phyloP scores from a whole-genome alignment of 2,888 invertebrate species.

The Eristalis tenax region DNA sequence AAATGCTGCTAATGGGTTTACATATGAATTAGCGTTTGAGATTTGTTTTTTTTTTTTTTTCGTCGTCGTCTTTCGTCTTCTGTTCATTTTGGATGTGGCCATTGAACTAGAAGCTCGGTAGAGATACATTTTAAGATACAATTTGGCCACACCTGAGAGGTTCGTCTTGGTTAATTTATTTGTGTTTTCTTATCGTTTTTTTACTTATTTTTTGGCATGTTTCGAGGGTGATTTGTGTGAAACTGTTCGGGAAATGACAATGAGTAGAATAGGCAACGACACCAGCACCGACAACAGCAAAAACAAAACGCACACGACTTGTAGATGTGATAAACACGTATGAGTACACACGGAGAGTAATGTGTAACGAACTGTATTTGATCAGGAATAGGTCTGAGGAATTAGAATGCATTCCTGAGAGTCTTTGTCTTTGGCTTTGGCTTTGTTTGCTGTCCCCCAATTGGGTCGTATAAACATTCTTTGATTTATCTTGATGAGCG shows the following conservation, averaged over 20 bases:
- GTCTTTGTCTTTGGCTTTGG: too few species aligned
- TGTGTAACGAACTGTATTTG: neutral
- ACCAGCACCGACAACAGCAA: neutral
- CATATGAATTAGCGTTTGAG: conserved; percentile 65
- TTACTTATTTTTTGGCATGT: conserved; percentile 22
- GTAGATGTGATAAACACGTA: neutral
- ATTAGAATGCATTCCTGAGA: neutral
- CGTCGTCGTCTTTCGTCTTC: neutral
- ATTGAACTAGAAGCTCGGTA: conserved; percentile 56
- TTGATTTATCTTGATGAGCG: conserved; percentile 1
- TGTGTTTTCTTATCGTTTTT: conserved; percentile 2
- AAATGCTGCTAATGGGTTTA: conserved; percentile 68
- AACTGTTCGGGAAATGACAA: conserved; percentile 27
- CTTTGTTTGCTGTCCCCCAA: neutral
- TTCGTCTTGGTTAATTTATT: neutral
- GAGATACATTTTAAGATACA: neutral
- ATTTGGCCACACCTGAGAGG: conserved; percentile 48
- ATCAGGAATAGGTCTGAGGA: neutral
- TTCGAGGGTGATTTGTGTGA: conserved; percentile 48
- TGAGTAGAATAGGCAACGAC: neutral
- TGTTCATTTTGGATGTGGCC: conserved; percentile 41
- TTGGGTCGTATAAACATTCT: neutral
- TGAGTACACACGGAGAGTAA: neutral
- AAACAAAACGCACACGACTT: too few species aligned
- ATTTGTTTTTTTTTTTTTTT: conserved; percentile 14